Base-by-base conservation (phyloP, 2,888 invertebrate species). In the Caenorhabditis auriculariae region DNA sequence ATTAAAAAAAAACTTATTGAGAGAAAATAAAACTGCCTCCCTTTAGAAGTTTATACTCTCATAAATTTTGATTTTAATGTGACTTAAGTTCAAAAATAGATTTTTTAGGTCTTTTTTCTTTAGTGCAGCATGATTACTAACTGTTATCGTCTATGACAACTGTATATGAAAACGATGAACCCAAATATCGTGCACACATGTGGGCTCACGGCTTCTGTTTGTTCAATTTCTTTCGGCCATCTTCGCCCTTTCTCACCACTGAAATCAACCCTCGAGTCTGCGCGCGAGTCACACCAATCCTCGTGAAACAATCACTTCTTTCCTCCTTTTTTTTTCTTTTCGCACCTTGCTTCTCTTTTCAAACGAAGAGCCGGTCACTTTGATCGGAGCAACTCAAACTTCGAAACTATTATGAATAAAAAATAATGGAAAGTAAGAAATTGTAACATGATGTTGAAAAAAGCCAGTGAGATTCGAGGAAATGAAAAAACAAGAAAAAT, bases 151-250 rank as follows among this genome's bases (percentile, higher is more conserved):
- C n/a, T n/a, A n/a, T n/a, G n/a, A n/a, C n/a, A n/a, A n/a, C n/a
- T n/a, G n/a, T n/a, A n/a, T n/a, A n/a, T n/a, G n/a, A n/a, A n/a
- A n/a, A n/a, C n/a, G n/a, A n/a, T n/a, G n/a, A n/a, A n/a, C n/a
- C n/a, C n/a, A n/a, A n/a, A n/a, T n/a, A n/a, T n/a, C n/a, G n/a
- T n/a, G n/a, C n/a, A n/a, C n/a, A n/a, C n/a, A n/a, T n/a, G n/a
- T n/a, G n/a, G n/a, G n/a, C n/a, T n/a, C n/a, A n/a, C n/a, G 23
- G 29, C 21, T 44, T 26, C 39, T 59, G 45, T 54, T 59, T 54
- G 54, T 59, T 59, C 59, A 59, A 42, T 59, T 59, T 54, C 59
- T 54, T 59, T 59, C 54, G 53, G 53, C 54, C 52, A 49, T 59
- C 53, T 58, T 53, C 51, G 42, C 59, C 46, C 54, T 44, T 58